These are phyloP conservation scores for Ormyrus nitidulus DNA, from an alignment of 2,888 invertebrate genomes.

Conservation along the genomic window DNA sequence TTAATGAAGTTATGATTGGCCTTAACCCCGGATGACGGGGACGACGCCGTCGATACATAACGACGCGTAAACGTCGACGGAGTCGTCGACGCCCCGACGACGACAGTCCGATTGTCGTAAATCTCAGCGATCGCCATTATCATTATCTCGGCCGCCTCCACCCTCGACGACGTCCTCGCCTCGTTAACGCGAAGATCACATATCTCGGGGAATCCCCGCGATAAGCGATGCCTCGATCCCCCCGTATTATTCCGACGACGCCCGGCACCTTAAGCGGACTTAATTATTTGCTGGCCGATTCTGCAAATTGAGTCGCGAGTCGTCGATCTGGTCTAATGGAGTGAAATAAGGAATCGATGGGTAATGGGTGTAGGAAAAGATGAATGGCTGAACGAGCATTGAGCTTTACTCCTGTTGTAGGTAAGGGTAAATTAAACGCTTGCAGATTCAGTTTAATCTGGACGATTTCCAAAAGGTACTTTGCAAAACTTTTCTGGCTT, in stretches of 20 bases:
- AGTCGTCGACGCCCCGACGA: not conserved
- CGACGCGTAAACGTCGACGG: not conserved
- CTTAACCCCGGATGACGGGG: constrained; percentile 6
- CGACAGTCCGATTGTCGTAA: constrained; percentile 42
- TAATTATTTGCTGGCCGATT: constrained; percentile 6
- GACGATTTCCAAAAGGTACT: too few relatives aligned
- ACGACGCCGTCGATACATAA: not conserved
- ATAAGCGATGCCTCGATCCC: constrained; percentile 20
- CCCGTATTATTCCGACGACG: not conserved
- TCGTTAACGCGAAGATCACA: constrained; percentile 54
- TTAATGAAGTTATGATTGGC: constrained; percentile 51
- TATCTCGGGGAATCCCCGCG: constrained; percentile 42
- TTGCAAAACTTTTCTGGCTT: not conserved
- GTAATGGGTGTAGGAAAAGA: too few relatives aligned
- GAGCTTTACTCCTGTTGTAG: not conserved
- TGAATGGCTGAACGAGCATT: not conserved
- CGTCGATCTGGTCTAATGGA: too few relatives aligned
- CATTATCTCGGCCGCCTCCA: constrained; percentile 42
- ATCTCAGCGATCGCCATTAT: constrained; percentile 55
- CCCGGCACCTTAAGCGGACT: constrained; percentile 19
- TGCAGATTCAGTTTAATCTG: not conserved
- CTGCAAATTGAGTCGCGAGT: too few relatives aligned
- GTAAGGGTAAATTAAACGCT: not conserved
- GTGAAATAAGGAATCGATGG: too few relatives aligned
- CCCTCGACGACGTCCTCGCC: constrained; percentile 41